These are phyloP conservation scores for Aepyceros melampus DNA, from an alignment of 2,113 vertebrate genomes.

Conservation along the genomic window DNA sequence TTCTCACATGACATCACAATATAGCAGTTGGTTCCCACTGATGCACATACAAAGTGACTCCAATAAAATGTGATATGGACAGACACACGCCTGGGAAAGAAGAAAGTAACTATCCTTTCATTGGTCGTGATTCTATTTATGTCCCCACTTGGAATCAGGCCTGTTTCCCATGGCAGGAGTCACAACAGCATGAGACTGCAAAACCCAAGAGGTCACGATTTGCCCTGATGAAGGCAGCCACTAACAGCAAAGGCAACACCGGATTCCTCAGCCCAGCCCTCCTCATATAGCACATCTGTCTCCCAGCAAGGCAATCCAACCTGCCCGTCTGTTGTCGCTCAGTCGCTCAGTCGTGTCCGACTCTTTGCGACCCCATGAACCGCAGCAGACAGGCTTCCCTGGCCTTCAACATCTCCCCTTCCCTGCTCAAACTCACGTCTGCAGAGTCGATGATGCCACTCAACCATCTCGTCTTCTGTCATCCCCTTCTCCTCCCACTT, in stretches of 20 bases:
- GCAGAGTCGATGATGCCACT: accelerated
- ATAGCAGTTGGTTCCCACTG: not conserved
- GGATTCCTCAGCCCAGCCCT: accelerated
- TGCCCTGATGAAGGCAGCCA: not conserved
- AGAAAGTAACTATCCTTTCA: not conserved
- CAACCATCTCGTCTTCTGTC: not conserved
- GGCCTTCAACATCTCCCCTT: not conserved
- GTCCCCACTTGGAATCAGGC: not conserved
- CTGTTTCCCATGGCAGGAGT: not conserved
- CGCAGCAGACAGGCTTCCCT: not conserved
- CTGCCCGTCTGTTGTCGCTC: not conserved
- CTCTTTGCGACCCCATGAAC: not conserved
- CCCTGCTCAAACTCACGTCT: not conserved
- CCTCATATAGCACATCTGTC: accelerated
- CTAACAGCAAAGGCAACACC: not conserved
- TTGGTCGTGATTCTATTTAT: not conserved
- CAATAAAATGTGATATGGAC: not conserved
- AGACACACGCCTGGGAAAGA: not conserved
- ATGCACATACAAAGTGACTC: not conserved
- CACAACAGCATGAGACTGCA: not conserved
- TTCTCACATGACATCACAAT: not conserved
- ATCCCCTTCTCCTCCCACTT: not conserved
- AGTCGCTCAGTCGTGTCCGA: accelerated
- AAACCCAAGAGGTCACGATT: not conserved
- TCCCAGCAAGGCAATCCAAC: no score